Evolutionary conservation across 30 jellyfish, hydroid and myxozoan genomes (phyloP), one percentile per base, ranked within the genome.

Genomic region (Phacellophora camtschatica): DNA sequence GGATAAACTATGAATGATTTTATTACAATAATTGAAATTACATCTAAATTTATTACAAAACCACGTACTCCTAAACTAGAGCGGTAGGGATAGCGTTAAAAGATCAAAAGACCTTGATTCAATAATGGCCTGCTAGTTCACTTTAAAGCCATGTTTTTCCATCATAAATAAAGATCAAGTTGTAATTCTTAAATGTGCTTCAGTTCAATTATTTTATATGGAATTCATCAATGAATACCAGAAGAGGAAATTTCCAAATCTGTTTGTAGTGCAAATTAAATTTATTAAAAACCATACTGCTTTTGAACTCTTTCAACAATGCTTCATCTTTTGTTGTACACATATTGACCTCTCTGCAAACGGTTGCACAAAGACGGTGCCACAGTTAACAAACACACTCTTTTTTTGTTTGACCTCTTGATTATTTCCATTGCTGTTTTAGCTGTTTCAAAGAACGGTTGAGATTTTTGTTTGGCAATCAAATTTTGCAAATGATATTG

Each of bases 361-460:
- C 86, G 51, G 86, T 62, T 20, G 10, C 51, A 46, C 75, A 73
- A 73, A 49, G 54, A 51, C 76, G 86, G 86, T 45, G 86, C 86
- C 86, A 56, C 33, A 10, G 43, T 23, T 66, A 56, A 49, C 37
- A 73, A 73, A 73, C 56, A 73, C 86, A 73, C 86, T 73, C 72
- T 43, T 73, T 62, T 37, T 45, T 23, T 73, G 86, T 73, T 73
- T 73, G 86, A 74, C 74, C 75, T 73, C 59, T 32, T 56, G 45
- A 73, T 73, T 56, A 73, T 53, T 46, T 51, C 39, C 76, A 49
- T 30, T 73, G 86, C 86, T 53, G 86, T 55, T 73, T 73, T 73
- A 73, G 86, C 86, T 73, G 75, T 73, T 73, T 37, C 66, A 49
- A 42, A 67, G 86, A 66, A 73, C 86, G 74, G 51, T 73, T 66